These are phyloP conservation scores for Eupithecia vulgata DNA, from an alignment of 2,888 invertebrate species.

Conservation along the genomic window DNA sequence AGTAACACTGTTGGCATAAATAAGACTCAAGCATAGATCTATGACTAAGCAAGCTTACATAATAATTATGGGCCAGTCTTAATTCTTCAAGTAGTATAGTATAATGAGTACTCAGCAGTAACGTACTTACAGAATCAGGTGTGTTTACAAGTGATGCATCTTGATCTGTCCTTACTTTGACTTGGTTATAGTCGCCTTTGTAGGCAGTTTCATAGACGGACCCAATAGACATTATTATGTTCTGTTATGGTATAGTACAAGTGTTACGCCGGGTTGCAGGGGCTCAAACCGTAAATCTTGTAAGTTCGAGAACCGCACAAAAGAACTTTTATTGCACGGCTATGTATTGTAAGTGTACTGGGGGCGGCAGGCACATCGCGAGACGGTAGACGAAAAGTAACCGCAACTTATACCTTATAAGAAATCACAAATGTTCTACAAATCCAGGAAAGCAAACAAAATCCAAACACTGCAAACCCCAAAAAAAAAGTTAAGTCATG, in stretches of 20 bases:
- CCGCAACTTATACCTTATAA: no score
- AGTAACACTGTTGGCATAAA: no score
- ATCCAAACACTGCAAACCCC: no score
- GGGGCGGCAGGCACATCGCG: neutral
- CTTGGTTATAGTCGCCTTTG: constrained; percentile 87
- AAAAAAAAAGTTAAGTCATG: no score
- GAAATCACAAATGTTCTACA: no score
- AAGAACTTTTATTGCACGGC: neutral
- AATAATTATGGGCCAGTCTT: no score
- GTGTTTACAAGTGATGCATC: constrained; percentile 64
- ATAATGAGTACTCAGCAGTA: neutral
- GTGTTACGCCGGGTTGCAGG: neutral
- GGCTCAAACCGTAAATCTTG: neutral
- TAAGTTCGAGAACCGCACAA: neutral
- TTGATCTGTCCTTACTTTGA: constrained; percentile 85
- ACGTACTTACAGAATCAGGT: constrained; percentile 64
- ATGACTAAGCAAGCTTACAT: no score
- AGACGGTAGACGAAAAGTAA: neutral
- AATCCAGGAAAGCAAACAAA: no score
- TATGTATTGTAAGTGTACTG: no score
- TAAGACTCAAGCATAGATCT: no score
- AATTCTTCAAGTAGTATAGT: neutral
- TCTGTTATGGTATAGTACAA: neutral
- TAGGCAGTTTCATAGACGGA: constrained; percentile 87
- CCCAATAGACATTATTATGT: constrained; percentile 68